Conservation (phyloP, 1,140 invertebrate species). For the Heliconius nattereri region DNA sequence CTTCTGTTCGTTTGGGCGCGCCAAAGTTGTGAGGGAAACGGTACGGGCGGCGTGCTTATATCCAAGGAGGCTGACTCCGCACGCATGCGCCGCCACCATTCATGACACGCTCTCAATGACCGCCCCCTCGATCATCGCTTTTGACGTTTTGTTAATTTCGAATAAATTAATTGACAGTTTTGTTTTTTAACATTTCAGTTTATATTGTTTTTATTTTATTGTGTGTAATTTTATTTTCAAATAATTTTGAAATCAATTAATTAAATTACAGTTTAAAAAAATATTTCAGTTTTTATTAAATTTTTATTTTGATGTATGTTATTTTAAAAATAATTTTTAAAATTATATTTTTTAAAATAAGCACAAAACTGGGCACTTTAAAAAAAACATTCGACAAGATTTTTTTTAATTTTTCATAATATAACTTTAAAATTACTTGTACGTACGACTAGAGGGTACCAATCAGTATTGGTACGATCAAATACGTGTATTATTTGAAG, state of each 20-base stretch:
- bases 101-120: constrained; percentile 75
- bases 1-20: constrained; percentile 68
- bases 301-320: background rate
- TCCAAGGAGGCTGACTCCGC: constrained; percentile 51
- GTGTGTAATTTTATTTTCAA: too few species aligned
- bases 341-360: too few species aligned
- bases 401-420: too few species aligned
- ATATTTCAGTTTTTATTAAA: background rate
- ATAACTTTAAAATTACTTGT: too few species aligned
- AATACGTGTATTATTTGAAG: too few species aligned
- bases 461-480: too few species aligned
- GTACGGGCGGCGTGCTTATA: constrained; percentile 68
- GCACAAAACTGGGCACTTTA: too few species aligned
- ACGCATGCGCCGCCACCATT: constrained; percentile 75
- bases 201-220: too few species aligned
- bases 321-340: background rate
- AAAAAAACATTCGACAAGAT: too few species aligned
- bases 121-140: constrained; percentile 60
- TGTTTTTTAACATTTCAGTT: too few species aligned
- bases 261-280: background rate
- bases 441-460: too few species aligned
- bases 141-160: constrained; percentile 18
- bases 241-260: background rate
- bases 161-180: constrained; percentile 12
- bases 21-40: constrained; percentile 69